Evolutionary conservation across 2,113 vertebrate genomes (phyloP).

Genomic region (Gnathonemus longibarbis): DNA sequence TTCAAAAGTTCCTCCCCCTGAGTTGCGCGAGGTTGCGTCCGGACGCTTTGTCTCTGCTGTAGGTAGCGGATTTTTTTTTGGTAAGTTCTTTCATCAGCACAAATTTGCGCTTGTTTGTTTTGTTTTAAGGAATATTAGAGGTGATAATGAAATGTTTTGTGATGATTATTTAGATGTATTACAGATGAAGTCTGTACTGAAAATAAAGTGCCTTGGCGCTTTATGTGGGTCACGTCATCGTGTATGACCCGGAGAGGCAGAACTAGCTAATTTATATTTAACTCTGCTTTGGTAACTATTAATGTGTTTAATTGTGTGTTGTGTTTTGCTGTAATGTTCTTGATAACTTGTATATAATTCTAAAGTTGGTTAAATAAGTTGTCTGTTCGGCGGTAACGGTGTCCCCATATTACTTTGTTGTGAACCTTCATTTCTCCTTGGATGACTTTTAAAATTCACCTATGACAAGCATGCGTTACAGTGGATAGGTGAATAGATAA

Average conservation of each 20-base stretch:
- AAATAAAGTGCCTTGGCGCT: background rate
- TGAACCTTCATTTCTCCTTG: background rate
- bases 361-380: background rate
- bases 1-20: background rate
- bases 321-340: background rate
- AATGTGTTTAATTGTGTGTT: background rate
- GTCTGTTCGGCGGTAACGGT: background rate
- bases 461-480: background rate
- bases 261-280: background rate
- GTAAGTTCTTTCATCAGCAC: background rate
- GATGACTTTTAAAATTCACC: background rate
- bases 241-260: background rate
- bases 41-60: background rate
- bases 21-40: background rate
- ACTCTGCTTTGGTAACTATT: background rate
- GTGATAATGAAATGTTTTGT: background rate
- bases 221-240: background rate
- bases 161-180: background rate
- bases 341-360: background rate
- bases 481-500: background rate
- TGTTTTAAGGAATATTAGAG: background rate
- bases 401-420: background rate
- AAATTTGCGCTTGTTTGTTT: background rate
- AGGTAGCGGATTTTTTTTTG: background rate
- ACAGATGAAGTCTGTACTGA: background rate